Percentiles rank a stretch among this genome's conserved stretches.
These are phyloP conservation scores for Coptodon rendalli DNA, from an alignment of 2,113 vertebrate species.

Conservation along the genomic window DNA sequence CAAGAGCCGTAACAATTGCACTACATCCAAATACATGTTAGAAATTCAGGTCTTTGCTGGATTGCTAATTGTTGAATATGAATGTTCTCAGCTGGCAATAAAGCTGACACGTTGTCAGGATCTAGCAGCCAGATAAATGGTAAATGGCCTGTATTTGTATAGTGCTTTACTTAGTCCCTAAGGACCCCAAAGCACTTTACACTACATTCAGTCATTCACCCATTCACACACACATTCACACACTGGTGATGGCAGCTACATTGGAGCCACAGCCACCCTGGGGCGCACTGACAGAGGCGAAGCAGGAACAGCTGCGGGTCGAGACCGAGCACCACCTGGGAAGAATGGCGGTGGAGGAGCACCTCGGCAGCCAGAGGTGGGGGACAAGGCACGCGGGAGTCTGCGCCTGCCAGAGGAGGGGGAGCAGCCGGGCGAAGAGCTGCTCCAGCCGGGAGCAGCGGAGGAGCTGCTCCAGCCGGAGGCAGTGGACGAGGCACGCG, in stretches of 20 bases:
- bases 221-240: too few species aligned
- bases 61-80: not conserved
- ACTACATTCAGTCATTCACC: rapidly evolving
- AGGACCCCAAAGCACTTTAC: not conserved
- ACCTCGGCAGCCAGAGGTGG: too few species aligned
- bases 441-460: too few species aligned
- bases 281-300: not conserved
- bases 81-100: not conserved
- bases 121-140: not conserved
- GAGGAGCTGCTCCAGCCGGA: too few species aligned
- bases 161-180: not conserved
- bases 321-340: not conserved
- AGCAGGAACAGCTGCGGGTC: not conserved
- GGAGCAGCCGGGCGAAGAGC: too few species aligned
- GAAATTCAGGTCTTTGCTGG: not conserved
- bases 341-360: not conserved
- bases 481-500: too few species aligned
- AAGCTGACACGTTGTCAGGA: not conserved
- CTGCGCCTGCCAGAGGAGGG: not conserved
- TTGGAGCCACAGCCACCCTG: not conserved
- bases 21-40: not conserved
- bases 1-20: not conserved
- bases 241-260: not conserved
- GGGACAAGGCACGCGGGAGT: not conserved
- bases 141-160: rapidly evolving